Evolutionary conservation across 2,797 vertebrate species (phyloP), one percentile per base, ranked within the genome.

Genomic region (Cuniculus paca): DNA sequence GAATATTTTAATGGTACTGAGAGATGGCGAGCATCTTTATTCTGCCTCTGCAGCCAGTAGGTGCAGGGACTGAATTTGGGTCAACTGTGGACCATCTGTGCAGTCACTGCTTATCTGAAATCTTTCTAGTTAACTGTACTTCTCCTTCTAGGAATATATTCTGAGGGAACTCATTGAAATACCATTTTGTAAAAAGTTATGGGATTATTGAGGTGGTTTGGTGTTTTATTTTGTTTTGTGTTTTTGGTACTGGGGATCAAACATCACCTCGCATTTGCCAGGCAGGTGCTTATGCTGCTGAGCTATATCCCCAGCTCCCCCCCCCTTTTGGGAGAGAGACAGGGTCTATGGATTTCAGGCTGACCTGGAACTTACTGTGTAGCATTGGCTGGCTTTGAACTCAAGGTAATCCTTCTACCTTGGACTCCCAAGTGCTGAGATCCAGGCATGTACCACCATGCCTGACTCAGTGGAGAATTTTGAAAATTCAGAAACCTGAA

Each of bases 401-500:
- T 45, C 13, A 74, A 45, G 39, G 42, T 74, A 26, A 28, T 45
- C 72, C 72, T 45, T 6, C 12, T 74, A 2, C 26, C 36, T 70
- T 19, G 39, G 36, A 8, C 36, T 70, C 68, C 10, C 36, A 17
- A 68, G 17, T 68, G 63, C 63, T 68, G 17, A n/a, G 65, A 20
- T 68, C 36, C 8, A 68, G n/a, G 19, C n/a, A 24, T 72, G 68
- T 39, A 72, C 13, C 42, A 16, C 24, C 5, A 72, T 42, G 36
- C 24, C 24, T 74, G 42, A 42, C 24, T 45, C 72, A 48, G 24
- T 89, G 28, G 70, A 56, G 68, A 89, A 70, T 80, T 45, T 36
- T 63, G 48, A 91, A 88, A 93, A 78, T 26, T 89, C 16, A 36
- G 93, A 93, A 70, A 75, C 24, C 54, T 80, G 78, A 94, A 50